A percentile compares a stretch with the other conserved stretches of the same genome.
These are phyloP conservation scores for Aphaenogaster floridana DNA, from an alignment of 1,140 invertebrate genomes.

Conservation along the genomic window DNA sequence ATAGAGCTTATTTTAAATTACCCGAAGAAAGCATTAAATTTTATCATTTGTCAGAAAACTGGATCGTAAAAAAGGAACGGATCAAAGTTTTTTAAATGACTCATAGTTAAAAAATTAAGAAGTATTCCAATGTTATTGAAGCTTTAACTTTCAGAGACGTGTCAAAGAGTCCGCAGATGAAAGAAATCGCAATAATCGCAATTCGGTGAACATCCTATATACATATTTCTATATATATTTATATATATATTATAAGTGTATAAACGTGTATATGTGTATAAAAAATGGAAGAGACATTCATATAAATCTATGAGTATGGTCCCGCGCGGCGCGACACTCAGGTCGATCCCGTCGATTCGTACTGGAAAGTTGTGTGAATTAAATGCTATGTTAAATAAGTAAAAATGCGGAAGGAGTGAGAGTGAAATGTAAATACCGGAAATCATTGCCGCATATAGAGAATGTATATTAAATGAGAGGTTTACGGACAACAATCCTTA, in stretches of 20 bases:
- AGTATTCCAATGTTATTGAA: background rate
- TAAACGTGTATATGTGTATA: conserved; percentile 58
- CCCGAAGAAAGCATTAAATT: background rate
- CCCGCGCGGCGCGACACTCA: conserved; percentile 32
- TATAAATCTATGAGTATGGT: conserved; percentile 64
- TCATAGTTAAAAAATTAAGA: background rate
- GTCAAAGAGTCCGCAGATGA: background rate
- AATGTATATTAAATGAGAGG: conserved; percentile 10
- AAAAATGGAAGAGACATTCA: conserved; percentile 59
- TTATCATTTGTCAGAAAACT: background rate
- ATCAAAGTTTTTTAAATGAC: background rate
- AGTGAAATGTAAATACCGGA: conserved; percentile 3
- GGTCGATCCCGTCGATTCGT: conserved; percentile 55
- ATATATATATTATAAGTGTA: conserved; percentile 33
- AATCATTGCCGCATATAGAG: background rate
- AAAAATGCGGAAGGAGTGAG: background rate
- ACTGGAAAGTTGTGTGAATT: conserved; percentile 3
- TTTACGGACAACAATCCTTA: background rate
- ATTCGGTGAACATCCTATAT: conserved; percentile 27
- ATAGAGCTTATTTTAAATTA: background rate
- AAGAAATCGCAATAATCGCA: conserved; percentile 41
- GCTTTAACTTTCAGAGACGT: background rate
- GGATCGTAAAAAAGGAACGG: background rate
- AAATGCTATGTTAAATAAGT: background rate
- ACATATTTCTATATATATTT: conserved; percentile 66